phyloP scores from a whole-genome alignment of 2,888 invertebrate genomes.

The Hemicrepidius hirtus region DNA sequence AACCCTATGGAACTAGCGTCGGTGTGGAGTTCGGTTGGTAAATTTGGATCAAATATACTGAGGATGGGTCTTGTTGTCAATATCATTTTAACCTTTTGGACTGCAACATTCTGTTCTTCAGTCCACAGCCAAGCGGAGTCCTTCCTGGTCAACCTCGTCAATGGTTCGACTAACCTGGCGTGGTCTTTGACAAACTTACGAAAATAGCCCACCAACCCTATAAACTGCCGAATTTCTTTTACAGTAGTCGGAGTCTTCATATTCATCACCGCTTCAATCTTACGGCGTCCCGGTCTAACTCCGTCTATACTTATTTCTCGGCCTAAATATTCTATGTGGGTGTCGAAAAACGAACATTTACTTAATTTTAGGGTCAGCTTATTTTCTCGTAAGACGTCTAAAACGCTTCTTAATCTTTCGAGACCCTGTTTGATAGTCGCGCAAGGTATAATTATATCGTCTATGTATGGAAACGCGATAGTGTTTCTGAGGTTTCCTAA shows the following conservation, averaged over 20 bases:
- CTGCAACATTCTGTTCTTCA: background rate
- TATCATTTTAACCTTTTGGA: background rate
- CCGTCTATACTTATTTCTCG: slow-evolving; percentile 39
- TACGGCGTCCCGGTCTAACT: slow-evolving; percentile 39
- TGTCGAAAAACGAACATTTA: slow-evolving; percentile 55
- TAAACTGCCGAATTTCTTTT: slow-evolving; percentile 40
- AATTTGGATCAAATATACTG: background rate
- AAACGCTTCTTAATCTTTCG: slow-evolving; percentile 38
- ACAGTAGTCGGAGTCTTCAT: slow-evolving; percentile 41
- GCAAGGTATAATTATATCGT: slow-evolving; percentile 23
- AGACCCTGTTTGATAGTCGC: slow-evolving; percentile 47
- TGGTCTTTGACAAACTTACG: slow-evolving; percentile 50
- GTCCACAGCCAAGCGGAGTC: slow-evolving; percentile 46
- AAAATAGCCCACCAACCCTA: slow-evolving; percentile 50
- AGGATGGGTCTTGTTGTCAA: background rate
- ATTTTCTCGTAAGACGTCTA: slow-evolving; percentile 43
- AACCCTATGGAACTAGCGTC: background rate
- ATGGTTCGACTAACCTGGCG: slow-evolving; percentile 41
- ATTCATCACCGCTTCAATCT: slow-evolving; percentile 38
- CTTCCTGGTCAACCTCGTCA: slow-evolving; percentile 48
- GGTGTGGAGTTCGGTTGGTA: slow-evolving; percentile 5
- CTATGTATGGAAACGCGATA: slow-evolving; percentile 4
- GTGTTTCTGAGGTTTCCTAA: background rate
- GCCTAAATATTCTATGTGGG: slow-evolving; percentile 54
- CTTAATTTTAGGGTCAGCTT: slow-evolving; percentile 54